phyloP scores from a whole-genome alignment of 2,113 vertebrate species.

The Dicentrarchus labrax region DNA sequence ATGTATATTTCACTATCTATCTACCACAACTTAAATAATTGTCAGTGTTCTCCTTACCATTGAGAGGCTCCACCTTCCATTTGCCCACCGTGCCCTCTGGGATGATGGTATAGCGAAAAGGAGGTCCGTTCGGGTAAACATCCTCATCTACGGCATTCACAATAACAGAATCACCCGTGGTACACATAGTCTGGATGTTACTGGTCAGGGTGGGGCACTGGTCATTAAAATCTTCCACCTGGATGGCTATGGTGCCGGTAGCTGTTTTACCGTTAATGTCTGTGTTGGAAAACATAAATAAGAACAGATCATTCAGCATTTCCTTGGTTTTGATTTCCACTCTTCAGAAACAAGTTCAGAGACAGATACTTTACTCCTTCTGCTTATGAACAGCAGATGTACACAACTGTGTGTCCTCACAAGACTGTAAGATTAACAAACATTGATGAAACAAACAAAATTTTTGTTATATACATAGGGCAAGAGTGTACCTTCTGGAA shows the following conservation, averaged over 20 bases:
- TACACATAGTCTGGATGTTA: slow-evolving; percentile 81
- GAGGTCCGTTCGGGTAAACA: slow-evolving; percentile 83
- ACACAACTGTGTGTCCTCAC: too few relatives aligned
- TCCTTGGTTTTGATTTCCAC: not conserved
- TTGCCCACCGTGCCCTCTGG: slow-evolving; percentile 83
- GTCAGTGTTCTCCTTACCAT: slow-evolving; percentile 83
- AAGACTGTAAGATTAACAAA: not conserved
- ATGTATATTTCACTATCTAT: not conserved
- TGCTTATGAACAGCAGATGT: not conserved
- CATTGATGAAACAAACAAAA: too few relatives aligned
- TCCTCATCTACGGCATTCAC: slow-evolving; percentile 89
- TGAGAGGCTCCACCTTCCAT: slow-evolving; percentile 85
- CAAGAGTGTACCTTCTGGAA: slow-evolving; percentile 85
- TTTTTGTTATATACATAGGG: too few relatives aligned
- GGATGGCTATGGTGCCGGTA: slow-evolving; percentile 90
- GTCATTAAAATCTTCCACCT: slow-evolving; percentile 91
- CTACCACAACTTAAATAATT: not conserved
- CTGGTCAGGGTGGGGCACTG: slow-evolving; percentile 89
- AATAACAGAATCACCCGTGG: slow-evolving; percentile 71
- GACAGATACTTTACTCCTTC: too few relatives aligned
- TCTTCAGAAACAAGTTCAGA: not conserved
- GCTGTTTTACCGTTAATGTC: slow-evolving; percentile 85
- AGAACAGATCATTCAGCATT: slow-evolving; percentile 3
- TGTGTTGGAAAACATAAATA: slow-evolving; percentile 36
- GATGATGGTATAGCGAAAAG: slow-evolving; percentile 87